Evolutionary conservation across 2,888 invertebrate species (phyloP).

Genomic region (Bellardia pandia): DNA sequence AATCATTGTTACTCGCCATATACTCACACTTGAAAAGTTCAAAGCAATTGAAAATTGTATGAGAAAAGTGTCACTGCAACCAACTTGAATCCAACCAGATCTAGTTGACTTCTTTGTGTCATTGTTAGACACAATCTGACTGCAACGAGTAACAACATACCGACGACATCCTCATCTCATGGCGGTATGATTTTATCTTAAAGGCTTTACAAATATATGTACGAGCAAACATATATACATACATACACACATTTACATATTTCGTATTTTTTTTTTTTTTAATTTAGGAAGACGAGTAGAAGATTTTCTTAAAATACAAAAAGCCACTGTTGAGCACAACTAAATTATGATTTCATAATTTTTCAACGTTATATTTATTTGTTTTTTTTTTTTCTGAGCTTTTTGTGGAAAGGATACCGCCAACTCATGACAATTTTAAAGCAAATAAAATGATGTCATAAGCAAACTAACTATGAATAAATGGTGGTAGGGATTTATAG

Average conservation of each 20-base stretch:
- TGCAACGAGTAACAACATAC: background rate
- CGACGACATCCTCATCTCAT: background rate
- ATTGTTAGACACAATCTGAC: constrained; percentile 18
- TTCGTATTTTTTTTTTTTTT: constrained; percentile 48
- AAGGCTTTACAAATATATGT: constrained; percentile 43
- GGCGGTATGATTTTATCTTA: constrained; percentile 68
- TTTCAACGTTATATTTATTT: background rate
- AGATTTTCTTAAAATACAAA: constrained; percentile 47
- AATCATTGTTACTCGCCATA: constrained; percentile 23
- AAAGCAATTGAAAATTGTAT: constrained; percentile 34
- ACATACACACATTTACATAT: constrained; percentile 19
- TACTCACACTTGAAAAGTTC: background rate
- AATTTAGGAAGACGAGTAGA: constrained; percentile 36
- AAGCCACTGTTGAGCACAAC: constrained; percentile 53
- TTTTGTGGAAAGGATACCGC: constrained; percentile 66
- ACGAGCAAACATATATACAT: background rate
- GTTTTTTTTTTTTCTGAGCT: constrained; percentile 23
- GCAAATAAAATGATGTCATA: constrained; percentile 65
- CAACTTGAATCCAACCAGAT: constrained; percentile 37
- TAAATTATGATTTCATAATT: constrained; percentile 64
- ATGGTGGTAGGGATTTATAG: background rate
- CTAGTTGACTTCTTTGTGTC: constrained; percentile 57
- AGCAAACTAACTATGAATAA: constrained; percentile 1
- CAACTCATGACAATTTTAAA: constrained; percentile 55
- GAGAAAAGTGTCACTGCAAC: background rate